These are phyloP conservation scores for Patella depressa DNA, from an alignment of 2,888 invertebrate genomes.

Conservation along the genomic window DNA sequence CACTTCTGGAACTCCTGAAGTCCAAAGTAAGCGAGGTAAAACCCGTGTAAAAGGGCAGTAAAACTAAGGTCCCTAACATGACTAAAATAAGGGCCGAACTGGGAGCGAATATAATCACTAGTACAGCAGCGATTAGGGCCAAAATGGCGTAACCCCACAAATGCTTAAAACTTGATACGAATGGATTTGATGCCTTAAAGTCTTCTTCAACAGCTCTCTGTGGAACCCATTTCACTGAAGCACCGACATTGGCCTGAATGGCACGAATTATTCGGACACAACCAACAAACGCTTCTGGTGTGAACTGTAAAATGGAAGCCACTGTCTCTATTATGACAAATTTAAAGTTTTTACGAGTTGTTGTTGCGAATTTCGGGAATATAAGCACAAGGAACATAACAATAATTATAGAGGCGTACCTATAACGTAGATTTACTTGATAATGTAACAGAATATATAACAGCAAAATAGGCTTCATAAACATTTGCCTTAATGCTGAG, in stretches of 20 bases:
- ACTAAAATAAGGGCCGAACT: conserved; percentile 47
- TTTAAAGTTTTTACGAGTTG: conserved; percentile 53
- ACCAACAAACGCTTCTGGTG: conserved; percentile 62
- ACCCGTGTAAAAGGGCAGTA: conserved; percentile 59
- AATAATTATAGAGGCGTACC: conserved; percentile 56
- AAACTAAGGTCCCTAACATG: conserved; percentile 51
- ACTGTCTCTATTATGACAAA: conserved; percentile 58
- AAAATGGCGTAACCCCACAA: conserved; percentile 61
- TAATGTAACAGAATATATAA: conserved; percentile 57
- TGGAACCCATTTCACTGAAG: conserved; percentile 60
- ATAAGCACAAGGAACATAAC: conserved; percentile 61
- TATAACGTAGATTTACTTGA: conserved; percentile 49
- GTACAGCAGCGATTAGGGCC: conserved; percentile 42
- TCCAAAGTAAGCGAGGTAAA: conserved; percentile 49
- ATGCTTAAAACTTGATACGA: conserved; percentile 59
- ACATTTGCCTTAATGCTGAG: conserved; percentile 59
- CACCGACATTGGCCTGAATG: conserved; percentile 54
- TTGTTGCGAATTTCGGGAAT: conserved; percentile 62
- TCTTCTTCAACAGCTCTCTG: conserved; percentile 63
- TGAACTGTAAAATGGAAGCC: conserved; percentile 61
- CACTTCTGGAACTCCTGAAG: conserved; percentile 25
- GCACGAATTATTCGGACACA: conserved; percentile 58
- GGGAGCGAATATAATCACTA: conserved; percentile 48
- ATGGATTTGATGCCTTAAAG: conserved; percentile 58
- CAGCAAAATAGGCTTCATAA: conserved; percentile 61